Conservation (phyloP, 1,140 invertebrate genomes). For the Megalopta genalis region DNA sequence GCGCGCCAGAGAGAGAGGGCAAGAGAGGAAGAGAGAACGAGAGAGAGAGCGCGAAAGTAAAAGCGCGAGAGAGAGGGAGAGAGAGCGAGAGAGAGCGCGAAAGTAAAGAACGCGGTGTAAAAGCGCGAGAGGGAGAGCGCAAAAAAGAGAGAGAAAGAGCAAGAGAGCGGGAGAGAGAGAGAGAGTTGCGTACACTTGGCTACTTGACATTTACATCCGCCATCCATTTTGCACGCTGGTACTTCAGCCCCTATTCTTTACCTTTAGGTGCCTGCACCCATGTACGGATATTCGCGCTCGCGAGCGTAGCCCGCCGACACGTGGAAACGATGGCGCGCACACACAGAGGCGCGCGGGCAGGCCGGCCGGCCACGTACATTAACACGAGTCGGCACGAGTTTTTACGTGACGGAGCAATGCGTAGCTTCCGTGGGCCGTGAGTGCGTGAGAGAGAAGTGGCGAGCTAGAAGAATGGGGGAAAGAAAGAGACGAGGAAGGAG, state of each 20-base stretch:
- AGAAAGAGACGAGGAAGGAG: neutral
- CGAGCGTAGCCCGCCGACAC: neutral
- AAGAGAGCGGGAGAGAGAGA: slow-evolving; percentile 38
- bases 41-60: no score
- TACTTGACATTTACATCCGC: slow-evolving; percentile 71
- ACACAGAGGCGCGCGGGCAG: neutral
- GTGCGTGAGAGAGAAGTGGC: slow-evolving; percentile 23
- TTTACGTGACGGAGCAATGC: slow-evolving; percentile 22
- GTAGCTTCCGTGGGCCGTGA: slow-evolving; percentile 1
- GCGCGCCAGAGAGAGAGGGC: no score
- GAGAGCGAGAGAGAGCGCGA: no score
- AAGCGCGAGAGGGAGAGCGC: neutral
- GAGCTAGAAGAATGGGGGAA: neutral
- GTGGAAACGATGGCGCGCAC: neutral
- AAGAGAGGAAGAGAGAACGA: no score
- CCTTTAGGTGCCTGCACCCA: slow-evolving; percentile 59
- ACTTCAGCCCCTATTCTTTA: slow-evolving; percentile 62
- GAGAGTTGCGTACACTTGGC: slow-evolving; percentile 59
- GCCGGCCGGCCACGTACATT: neutral
- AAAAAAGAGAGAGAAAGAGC: neutral
- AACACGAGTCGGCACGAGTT: slow-evolving; percentile 30
- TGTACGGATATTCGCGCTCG: slow-evolving; percentile 37
- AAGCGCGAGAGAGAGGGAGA: no score
- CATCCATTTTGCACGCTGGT: slow-evolving; percentile 68
- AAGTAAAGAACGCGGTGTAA: no score